phyloP scores from a whole-genome alignment of 2,888 invertebrate genomes.

The Siphonodentalium dalli region DNA sequence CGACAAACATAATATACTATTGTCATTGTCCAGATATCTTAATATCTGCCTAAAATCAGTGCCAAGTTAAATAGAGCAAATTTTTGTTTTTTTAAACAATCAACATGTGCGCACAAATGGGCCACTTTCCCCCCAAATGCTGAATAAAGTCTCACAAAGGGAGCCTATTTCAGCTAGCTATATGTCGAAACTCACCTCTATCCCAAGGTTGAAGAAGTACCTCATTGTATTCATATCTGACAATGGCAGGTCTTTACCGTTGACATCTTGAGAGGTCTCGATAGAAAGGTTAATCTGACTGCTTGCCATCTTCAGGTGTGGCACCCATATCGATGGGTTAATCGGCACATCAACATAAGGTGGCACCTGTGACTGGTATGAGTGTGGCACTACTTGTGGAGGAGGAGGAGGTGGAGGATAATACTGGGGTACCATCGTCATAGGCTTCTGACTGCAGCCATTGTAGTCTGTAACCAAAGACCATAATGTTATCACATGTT shows the following conservation, averaged over 20 bases:
- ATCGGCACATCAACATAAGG: slow-evolving; percentile 28
- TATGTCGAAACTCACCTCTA: slow-evolving; percentile 42
- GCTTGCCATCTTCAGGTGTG: slow-evolving; percentile 39
- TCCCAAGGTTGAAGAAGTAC: slow-evolving; percentile 59
- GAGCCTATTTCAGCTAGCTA: not conserved
- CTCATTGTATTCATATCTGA: slow-evolving; percentile 54
- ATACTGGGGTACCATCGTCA: too few relatives aligned
- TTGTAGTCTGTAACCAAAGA: too few relatives aligned
- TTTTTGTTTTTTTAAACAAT: too few relatives aligned
- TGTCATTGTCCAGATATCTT: too few relatives aligned
- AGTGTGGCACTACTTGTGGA: not conserved
- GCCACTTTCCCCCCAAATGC: too few relatives aligned
- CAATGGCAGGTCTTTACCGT: slow-evolving; percentile 54
- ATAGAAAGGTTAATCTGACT: slow-evolving; percentile 50
- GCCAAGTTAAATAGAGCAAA: too few relatives aligned
- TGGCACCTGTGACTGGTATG: slow-evolving; percentile 11
- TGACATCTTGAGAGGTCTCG: slow-evolving; percentile 47
- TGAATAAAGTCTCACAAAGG: not conserved
- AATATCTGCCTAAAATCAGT: too few relatives aligned
- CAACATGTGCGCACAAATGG: too few relatives aligned
- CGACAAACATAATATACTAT: too few relatives aligned
- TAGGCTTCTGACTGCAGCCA: not conserved
- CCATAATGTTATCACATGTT: too few relatives aligned
- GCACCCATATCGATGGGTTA: slow-evolving; percentile 41
- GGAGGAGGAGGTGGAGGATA: not conserved